Evolutionary conservation across 2,113 vertebrate species (phyloP), one percentile per base, ranked within the genome.

Genomic region (Halcyon senegalensis): DNA sequence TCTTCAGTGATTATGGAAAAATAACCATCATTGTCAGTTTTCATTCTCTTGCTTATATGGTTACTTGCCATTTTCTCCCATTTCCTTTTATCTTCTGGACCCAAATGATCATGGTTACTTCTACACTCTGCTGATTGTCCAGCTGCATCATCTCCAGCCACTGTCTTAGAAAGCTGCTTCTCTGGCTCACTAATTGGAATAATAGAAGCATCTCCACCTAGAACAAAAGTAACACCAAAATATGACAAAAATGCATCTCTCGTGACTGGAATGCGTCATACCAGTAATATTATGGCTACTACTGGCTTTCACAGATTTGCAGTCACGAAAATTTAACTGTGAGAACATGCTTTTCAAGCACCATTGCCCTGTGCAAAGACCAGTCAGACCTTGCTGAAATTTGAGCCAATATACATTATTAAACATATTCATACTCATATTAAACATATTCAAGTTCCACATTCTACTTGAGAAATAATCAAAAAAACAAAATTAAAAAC

Each of bases 141-240:
- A 97, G 92, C 37, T 86, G 55, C 48, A 77, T 41, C 58, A 83
- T 77, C 21, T 76, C 63, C 46, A 72, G 23, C 53, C 58, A 98
- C 84, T 15, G 96, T 91, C 64, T 89, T 90, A 74, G 98, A 98
- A 72, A 98, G 97, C 64, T 98, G 98, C 43, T 97, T 96, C 90
- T 97, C 97, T 78, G 66, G 78, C 69, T 98, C 97, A 11, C 66
- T 92, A 97, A 98, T 97, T 18, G 99, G 99, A 89, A 99, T 98
- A 94, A 99, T 99, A 86, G 99, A 99, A 31, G 99, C 99, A 66
- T 99, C 99, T 13, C 99, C 99, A 98, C 99, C 99, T 99, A 79
- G 15, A 89, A 94, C n/a, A 94, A 91, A 89, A 46, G 33, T 16
- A 48, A 63, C 11, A 27, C 16, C 13, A 60, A 62, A 74, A 78